Evolutionary conservation across 2,113 vertebrate genomes (phyloP).

Genomic region (Donacobius atricapilla): DNA sequence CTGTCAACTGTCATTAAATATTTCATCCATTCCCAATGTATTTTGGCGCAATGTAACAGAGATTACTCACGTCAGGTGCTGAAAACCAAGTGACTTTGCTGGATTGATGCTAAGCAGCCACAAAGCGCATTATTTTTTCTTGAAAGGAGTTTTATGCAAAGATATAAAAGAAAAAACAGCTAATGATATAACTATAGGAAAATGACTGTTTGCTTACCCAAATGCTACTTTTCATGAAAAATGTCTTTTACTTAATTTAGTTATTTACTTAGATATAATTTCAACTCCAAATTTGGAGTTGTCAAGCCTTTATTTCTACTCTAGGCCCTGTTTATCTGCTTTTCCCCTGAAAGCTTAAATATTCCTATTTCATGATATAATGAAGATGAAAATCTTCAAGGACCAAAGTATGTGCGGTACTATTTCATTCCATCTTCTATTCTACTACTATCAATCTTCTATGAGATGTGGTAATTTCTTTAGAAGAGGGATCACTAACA

Average conservation of each 20-base stretch:
- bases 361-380: not conserved
- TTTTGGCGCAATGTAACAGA: not conserved
- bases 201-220: not conserved
- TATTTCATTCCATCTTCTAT: not conserved
- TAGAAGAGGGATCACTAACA: not conserved
- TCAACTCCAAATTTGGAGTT: not conserved
- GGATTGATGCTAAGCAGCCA: not conserved
- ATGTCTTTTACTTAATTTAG: not conserved
- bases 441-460: not conserved
- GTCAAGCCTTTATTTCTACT: not conserved
- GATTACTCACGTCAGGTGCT: not conserved
- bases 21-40: not conserved
- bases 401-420: not conserved
- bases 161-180: not conserved
- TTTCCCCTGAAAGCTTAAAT: not conserved
- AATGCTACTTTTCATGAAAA: not conserved
- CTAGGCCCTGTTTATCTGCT: accelerated
- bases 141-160: not conserved
- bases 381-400: not conserved
- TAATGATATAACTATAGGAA: not conserved
- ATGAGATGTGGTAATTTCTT: not conserved
- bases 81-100: not conserved
- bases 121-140: not conserved
- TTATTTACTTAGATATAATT: not conserved
- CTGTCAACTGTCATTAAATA: not conserved